Percentiles rank a stretch among this genome's conserved stretches.
Evolutionary conservation across 2,113 vertebrate genomes (phyloP).

Genomic region (Charina bottae): DNA sequence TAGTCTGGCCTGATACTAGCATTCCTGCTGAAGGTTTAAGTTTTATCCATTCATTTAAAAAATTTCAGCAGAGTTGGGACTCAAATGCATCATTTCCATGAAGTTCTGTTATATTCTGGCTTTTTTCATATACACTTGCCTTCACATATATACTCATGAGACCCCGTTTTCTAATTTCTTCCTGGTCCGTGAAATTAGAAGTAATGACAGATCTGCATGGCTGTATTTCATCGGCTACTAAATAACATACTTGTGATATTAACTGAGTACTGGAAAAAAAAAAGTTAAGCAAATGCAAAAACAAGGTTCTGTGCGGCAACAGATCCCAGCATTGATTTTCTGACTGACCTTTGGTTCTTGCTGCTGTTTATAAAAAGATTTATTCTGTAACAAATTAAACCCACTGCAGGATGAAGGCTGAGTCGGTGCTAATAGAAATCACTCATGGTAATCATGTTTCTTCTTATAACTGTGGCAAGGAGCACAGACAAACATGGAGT

Average conservation of each 20-base stretch:
- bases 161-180: background rate
- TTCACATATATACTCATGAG: background rate
- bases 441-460: conserved; percentile 29
- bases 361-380: conserved; percentile 44
- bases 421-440: conserved; percentile 40
- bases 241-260: background rate
- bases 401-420: conserved; percentile 54
- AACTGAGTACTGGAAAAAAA: conserved; percentile 45
- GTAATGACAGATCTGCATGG: background rate
- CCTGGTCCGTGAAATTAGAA: background rate
- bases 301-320: conserved; percentile 50
- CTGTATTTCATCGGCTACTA: accelerated
- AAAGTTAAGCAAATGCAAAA: conserved; percentile 58
- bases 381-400: conserved; percentile 64
- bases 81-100: background rate
- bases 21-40: no score
- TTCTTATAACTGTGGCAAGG: background rate
- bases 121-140: background rate
- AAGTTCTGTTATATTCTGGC: background rate
- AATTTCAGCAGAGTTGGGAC: no score
- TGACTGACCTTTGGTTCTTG: conserved; percentile 62
- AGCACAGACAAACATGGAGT: accelerated
- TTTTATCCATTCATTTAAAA: no score
- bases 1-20: no score
- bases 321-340: conserved; percentile 64